Percentiles rank a stretch among this genome's conserved stretches.
phyloP scores from a whole-genome alignment of 2,797 vertebrate genomes.

The Cryptoblepharus egeriae region DNA sequence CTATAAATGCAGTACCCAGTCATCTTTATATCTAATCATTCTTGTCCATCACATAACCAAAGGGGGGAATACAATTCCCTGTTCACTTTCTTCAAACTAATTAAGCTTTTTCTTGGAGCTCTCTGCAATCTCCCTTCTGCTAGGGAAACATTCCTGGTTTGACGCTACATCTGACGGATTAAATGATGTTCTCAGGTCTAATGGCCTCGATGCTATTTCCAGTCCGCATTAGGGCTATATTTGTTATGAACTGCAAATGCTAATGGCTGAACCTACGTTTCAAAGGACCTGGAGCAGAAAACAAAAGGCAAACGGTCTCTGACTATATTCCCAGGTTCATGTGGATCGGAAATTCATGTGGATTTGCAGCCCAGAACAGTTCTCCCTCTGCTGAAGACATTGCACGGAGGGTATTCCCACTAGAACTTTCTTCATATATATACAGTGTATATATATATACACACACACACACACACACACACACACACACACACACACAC shows the following conservation, averaged over 20 bases:
- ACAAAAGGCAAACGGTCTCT: conserved; percentile 60
- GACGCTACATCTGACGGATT: neutral
- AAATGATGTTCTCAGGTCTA: conserved; percentile 50
- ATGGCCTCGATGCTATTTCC: conserved; percentile 51
- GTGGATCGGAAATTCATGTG: conserved; percentile 31
- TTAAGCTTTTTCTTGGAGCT: neutral
- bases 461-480: no score
- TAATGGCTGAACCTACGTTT: conserved; percentile 60
- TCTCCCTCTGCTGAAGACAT: conserved; percentile 33
- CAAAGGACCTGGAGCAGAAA: conserved; percentile 68
- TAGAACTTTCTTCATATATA: no score
- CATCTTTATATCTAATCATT: neutral
- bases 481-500: no score
- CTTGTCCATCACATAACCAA: neutral
- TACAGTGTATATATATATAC: no score
- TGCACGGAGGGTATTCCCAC: neutral
- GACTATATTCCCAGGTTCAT: conserved; percentile 38
- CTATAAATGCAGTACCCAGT: neutral
- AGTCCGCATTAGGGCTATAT: conserved; percentile 49
- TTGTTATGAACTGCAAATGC: conserved; percentile 67
- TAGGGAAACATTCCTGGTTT: conserved; percentile 1
- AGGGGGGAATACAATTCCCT: no score
- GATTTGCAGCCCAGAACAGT: neutral
- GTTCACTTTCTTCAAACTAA: conserved; percentile 3
- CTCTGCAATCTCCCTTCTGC: neutral